These are phyloP conservation scores for Martes martes DNA, from an alignment of 2,113 vertebrate genomes.

Conservation along the genomic window DNA sequence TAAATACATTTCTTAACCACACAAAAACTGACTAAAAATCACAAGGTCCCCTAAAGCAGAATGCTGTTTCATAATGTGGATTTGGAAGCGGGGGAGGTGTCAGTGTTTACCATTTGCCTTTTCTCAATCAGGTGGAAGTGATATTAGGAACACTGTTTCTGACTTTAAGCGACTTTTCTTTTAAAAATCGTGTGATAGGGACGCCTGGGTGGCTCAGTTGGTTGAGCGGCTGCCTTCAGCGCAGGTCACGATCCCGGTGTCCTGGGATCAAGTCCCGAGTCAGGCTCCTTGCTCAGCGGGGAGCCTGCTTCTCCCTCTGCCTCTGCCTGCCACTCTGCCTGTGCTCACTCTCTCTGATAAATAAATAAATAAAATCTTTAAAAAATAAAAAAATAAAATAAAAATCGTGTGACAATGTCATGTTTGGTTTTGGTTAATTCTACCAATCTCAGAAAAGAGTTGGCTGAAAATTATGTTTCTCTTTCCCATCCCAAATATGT, in stretches of 20 bases:
- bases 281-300: no score
- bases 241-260: no score
- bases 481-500: neutral
- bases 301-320: no score
- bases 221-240: no score
- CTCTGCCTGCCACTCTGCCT: no score
- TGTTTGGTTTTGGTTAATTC: neutral
- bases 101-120: neutral
- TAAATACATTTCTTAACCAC: neutral
- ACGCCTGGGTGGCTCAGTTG: no score
- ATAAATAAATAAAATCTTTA: no score
- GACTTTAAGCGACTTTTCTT: neutral
- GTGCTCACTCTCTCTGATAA: no score
- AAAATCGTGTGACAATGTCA: neutral
- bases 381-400: neutral
- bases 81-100: neutral
- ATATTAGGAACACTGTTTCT: neutral
- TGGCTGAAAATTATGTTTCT: neutral
- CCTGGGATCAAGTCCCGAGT: no score
- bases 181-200: neutral
- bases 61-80: neutral
- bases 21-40: neutral
- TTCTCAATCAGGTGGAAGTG: neutral
- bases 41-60: neutral
- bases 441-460: neutral